Conservation (phyloP, 2,797 vertebrate genomes). For the Pseudochirops cupreus region DNA sequence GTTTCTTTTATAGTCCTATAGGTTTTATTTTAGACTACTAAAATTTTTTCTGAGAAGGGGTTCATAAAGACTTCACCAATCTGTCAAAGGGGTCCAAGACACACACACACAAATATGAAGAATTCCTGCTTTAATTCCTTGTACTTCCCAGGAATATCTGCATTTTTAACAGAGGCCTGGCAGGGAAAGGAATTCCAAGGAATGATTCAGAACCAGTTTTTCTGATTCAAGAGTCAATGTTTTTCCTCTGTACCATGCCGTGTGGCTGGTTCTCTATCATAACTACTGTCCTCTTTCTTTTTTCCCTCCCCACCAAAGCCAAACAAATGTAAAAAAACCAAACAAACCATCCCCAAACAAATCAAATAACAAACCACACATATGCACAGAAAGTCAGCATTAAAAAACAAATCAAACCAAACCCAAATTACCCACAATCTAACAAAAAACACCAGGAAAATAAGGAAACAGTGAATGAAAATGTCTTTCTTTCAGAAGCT, state of each 20-base stretch:
- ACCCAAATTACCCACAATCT: not conserved
- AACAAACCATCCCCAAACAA: not conserved
- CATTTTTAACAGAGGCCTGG: not conserved
- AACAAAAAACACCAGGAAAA: not conserved
- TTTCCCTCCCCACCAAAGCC: not conserved
- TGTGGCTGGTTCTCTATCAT: not conserved
- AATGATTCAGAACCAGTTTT: not conserved
- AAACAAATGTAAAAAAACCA: not conserved
- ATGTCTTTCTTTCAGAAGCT: conserved; percentile 1
- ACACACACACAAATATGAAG: not conserved
- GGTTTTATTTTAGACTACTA: not conserved
- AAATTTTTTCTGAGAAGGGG: not conserved
- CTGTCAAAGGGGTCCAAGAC: not conserved
- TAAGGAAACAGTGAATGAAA: not conserved
- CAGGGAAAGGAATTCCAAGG: not conserved
- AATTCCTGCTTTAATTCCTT: not conserved
- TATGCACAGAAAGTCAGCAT: not conserved
- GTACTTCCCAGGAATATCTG: not conserved
- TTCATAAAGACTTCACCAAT: not conserved
- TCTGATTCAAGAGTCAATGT: not conserved
- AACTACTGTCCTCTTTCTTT: not conserved
- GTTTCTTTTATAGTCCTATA: not conserved
- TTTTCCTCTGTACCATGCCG: not conserved
- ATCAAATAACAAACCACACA: not conserved
- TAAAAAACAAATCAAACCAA: not conserved